These are phyloP conservation scores for Borostomias antarcticus DNA, from an alignment of 2,797 vertebrate genomes.

Conservation along the genomic window DNA sequence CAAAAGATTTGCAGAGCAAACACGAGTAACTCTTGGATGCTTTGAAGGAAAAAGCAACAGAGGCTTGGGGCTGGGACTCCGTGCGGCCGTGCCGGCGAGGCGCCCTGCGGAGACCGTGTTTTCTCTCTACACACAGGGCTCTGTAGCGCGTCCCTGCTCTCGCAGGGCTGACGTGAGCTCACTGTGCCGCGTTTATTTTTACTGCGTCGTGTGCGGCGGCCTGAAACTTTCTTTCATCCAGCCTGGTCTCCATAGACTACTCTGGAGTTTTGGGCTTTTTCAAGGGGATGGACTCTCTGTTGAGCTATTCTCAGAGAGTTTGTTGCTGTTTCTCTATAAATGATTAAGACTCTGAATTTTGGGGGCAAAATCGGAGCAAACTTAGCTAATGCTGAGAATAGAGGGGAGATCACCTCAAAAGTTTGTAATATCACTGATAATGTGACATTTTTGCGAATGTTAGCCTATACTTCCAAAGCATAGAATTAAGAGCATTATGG, in stretches of 20 bases:
- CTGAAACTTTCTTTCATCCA: constrained; percentile 37
- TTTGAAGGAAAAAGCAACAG: constrained; percentile 84
- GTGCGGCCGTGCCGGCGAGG: constrained; percentile 77
- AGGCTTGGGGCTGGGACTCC: constrained; percentile 78
- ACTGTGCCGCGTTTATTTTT: constrained; percentile 76
- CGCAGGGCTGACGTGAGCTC: constrained; percentile 75
- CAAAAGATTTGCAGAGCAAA: constrained; percentile 85
- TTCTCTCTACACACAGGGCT: constrained; percentile 85
- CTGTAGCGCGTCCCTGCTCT: constrained; percentile 69
- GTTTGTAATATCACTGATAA: no score
- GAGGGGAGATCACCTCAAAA: no score
- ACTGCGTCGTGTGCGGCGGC: constrained; percentile 71
- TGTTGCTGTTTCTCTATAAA: constrained; percentile 19
- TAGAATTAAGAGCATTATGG: no score
- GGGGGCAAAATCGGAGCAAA: no score
- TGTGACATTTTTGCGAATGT: no score
- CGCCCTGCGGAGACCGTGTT: constrained; percentile 86
- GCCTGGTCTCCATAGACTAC: constrained; percentile 24
- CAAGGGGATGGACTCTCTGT: constrained; percentile 23
- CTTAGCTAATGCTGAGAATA: no score
- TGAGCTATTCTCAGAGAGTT: constrained; percentile 28
- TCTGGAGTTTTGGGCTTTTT: constrained; percentile 15
- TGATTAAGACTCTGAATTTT: constrained; percentile 50
- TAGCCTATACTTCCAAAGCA: no score
- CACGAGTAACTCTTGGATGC: constrained; percentile 83